Evolutionary conservation across 2,113 vertebrate species (phyloP).

Genomic region (Actinemys pallida): DNA sequence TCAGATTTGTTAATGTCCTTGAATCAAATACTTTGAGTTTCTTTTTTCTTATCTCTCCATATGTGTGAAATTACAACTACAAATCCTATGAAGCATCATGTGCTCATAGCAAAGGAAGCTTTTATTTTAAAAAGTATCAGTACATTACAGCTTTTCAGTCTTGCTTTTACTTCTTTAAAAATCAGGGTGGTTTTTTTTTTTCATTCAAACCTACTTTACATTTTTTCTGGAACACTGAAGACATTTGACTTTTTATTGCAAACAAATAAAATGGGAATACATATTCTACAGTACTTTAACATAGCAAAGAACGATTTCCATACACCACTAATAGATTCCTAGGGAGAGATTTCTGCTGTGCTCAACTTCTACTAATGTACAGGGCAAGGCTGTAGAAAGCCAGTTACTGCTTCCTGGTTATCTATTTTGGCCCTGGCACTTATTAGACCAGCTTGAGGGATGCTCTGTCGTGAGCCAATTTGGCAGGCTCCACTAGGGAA

Average conservation of each 20-base stretch:
- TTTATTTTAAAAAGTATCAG: neutral
- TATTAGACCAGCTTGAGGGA: neutral
- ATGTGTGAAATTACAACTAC: neutral
- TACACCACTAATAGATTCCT: neutral
- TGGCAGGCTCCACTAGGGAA: neutral
- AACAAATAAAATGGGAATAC: neutral
- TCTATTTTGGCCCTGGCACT: neutral
- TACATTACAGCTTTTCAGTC: neutral
- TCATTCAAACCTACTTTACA: neutral
- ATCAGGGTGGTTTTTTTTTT: neutral
- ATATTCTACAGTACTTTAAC: neutral
- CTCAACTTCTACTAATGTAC: neutral
- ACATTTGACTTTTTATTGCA: neutral
- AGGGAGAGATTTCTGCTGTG: neutral
- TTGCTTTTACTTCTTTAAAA: neutral
- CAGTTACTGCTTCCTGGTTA: neutral
- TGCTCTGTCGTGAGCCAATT: neutral
- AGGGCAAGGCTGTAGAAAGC: neutral
- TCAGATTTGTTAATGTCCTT: neutral
- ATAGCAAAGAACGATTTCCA: accelerated
- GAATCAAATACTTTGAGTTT: neutral
- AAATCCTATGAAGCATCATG: neutral
- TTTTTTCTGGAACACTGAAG: neutral
- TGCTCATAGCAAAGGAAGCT: neutral
- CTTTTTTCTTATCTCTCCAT: neutral